Evolutionary conservation across 2,888 invertebrate species (phyloP).

Genomic region (Synergus laeviventris): DNA sequence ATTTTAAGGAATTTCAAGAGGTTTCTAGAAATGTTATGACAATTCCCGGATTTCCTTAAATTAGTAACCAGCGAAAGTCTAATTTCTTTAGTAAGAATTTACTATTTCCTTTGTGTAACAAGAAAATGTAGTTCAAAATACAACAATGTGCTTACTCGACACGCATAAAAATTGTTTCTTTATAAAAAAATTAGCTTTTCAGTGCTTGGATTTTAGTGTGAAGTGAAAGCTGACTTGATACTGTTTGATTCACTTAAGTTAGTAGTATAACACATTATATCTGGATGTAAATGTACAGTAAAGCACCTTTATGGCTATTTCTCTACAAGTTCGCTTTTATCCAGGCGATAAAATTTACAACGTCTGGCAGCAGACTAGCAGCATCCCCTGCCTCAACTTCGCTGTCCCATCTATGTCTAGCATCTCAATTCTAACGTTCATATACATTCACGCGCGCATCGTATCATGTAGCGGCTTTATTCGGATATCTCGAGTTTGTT

Average conservation of each 20-base stretch:
- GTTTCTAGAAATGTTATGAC: too few relatives aligned
- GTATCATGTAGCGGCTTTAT: constrained; percentile 33
- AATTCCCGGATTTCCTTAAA: too few relatives aligned
- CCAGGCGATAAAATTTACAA: constrained; percentile 70
- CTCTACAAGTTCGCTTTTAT: constrained; percentile 68
- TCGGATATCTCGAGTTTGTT: constrained; percentile 40
- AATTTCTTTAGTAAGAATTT: too few relatives aligned
- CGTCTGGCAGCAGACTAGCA: constrained; percentile 60
- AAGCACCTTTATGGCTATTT: constrained; percentile 68
- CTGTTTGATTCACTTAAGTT: constrained; percentile 67
- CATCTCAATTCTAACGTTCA: constrained; percentile 42
- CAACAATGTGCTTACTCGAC: too few relatives aligned
- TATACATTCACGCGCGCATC: constrained; percentile 31
- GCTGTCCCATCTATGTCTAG: constrained; percentile 42
- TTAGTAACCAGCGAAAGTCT: too few relatives aligned
- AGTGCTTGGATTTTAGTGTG: neutral
- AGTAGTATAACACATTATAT: constrained; percentile 65
- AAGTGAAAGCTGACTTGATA: constrained; percentile 26
- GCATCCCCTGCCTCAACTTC: constrained; percentile 43
- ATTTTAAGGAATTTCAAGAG: too few relatives aligned
- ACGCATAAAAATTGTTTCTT: too few relatives aligned
- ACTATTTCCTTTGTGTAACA: too few relatives aligned
- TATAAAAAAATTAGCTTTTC: neutral
- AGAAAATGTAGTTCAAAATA: too few relatives aligned
- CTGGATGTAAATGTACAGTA: constrained; percentile 68